Base-by-base conservation (phyloP, 2,888 invertebrate genomes). In the Diarsia dahlii region DNA sequence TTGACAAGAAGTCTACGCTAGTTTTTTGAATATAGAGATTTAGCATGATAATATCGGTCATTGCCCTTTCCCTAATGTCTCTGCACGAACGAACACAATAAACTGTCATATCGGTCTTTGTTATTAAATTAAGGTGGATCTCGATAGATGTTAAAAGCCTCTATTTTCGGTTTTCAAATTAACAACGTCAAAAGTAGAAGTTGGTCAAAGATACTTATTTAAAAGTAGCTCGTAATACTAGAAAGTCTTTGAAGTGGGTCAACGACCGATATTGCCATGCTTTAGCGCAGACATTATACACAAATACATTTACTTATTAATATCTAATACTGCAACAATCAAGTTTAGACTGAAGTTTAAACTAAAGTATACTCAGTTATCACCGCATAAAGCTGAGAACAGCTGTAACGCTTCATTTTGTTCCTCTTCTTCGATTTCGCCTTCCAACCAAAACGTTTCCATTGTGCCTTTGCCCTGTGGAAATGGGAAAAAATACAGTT, bases 401-500 rank as follows among this genome's bases (percentile, higher is more conserved):
- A 95, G 86, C 71, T 95, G 93, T 65, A 96, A 79, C 0, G 95
- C 96, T 71, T 96, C 96, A 52, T 95, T 93, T 78, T 95, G 95
- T 54, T 93, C 93, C 48, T 95, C 95, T 69, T 96, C 95, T 73
- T 96, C 96, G 52, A 97, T 93, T 90, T 97, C 97, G 8, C 97
- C 97, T 87, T 97, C 96, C 74, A 98, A 92, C 98, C 98, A 98
- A 93, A 97, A 98, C 0, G 98, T 98, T 91, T 98, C 97, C 99
- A 99, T 98, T 91, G 98, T 97, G 52, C 99, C 99, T 95, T 99
- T 99, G 39, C 98, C 99, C 98, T 98, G 94, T 56, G 13, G 94
- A 95, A 71, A 58, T 0, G 6, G 46, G 39, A 64, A 4, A 66
- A 60, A 46, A 56, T 62, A 12, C 20, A n/a, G n/a, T n/a, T 1